Percentiles rank a stretch among this genome's conserved stretches.
phyloP scores from a whole-genome alignment of 2,797 vertebrate genomes.

The Macroramphosus scolopax region DNA sequence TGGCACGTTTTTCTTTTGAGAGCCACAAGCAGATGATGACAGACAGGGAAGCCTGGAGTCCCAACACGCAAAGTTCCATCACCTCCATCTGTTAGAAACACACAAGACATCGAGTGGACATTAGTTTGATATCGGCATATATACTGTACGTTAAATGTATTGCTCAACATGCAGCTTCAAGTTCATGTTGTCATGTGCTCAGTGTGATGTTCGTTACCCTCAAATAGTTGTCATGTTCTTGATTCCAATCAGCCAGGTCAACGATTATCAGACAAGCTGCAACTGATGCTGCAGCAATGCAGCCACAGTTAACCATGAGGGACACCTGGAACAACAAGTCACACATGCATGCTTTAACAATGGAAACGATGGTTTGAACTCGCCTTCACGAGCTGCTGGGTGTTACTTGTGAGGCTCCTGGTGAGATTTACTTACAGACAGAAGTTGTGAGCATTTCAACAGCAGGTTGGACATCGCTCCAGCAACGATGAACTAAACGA shows the following conservation, averaged over 20 bases:
- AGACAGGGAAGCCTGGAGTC: constrained; percentile 61
- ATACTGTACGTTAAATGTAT: not conserved
- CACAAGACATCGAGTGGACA: constrained; percentile 3
- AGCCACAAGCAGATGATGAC: constrained; percentile 64
- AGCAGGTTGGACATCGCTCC: constrained; percentile 67
- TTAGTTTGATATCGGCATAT: not conserved
- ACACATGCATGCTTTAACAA: too few species aligned
- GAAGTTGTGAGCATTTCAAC: constrained; percentile 62
- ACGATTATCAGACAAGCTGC: constrained; percentile 51
- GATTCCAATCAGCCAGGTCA: constrained; percentile 21
- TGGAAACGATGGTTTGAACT: too few species aligned
- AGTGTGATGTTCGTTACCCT: constrained; percentile 34
- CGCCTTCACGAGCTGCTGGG: too few species aligned
- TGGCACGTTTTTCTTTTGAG: constrained; percentile 23
- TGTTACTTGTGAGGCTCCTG: too few species aligned
- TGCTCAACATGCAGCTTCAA: too few species aligned
- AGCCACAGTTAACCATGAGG: constrained; percentile 51
- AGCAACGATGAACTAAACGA: constrained; percentile 65
- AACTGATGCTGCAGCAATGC: constrained; percentile 41
- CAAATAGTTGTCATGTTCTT: fast-evolving
- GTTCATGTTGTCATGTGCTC: fast-evolving
- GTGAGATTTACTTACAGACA: constrained; percentile 61
- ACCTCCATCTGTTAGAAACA: constrained; percentile 63
- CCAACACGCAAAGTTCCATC: constrained; percentile 64
- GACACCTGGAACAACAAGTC: constrained; percentile 57